Evolutionary conservation across 2,113 vertebrate genomes (phyloP).

Genomic region (Corydoras maculifer): DNA sequence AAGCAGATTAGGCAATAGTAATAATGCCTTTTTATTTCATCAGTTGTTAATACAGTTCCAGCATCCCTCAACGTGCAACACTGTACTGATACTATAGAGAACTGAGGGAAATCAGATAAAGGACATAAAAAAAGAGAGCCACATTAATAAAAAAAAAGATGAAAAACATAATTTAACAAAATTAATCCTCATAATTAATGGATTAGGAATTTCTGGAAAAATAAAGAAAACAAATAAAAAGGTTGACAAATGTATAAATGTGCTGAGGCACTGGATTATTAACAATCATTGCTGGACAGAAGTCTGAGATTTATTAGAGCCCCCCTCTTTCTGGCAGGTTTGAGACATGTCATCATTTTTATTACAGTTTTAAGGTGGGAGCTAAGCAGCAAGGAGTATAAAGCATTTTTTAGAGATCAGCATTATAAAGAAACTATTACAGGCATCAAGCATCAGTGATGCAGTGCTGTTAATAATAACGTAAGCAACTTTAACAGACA

Average conservation of each 20-base stretch:
- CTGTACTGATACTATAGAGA: constrained; percentile 47
- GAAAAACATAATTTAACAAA: constrained; percentile 32
- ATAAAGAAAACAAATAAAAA: constrained; percentile 26
- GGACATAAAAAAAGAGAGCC: constrained; percentile 35
- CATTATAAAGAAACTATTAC: constrained; percentile 7
- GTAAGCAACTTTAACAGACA: background rate
- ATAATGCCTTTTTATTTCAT: constrained; percentile 55
- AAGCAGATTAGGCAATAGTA: constrained; percentile 19
- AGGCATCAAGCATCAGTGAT: background rate
- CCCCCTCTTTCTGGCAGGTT: constrained; percentile 17
- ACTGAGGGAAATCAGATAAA: constrained; percentile 40
- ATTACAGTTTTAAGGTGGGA: constrained; percentile 11
- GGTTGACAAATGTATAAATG: constrained; percentile 31
- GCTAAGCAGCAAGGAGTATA: background rate
- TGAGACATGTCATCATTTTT: background rate
- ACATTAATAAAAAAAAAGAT: constrained; percentile 37
- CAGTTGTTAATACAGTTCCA: constrained; percentile 54
- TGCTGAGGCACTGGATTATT: constrained; percentile 35
- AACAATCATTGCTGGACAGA: constrained; percentile 30
- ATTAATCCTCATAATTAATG: constrained; percentile 46
- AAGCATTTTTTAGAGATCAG: background rate
- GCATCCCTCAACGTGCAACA: constrained; percentile 49
- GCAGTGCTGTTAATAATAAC: background rate
- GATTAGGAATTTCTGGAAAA: constrained; percentile 52
- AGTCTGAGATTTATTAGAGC: background rate